Conservation (phyloP, 2,888 invertebrate species). For the Oscheius sp. region DNA sequence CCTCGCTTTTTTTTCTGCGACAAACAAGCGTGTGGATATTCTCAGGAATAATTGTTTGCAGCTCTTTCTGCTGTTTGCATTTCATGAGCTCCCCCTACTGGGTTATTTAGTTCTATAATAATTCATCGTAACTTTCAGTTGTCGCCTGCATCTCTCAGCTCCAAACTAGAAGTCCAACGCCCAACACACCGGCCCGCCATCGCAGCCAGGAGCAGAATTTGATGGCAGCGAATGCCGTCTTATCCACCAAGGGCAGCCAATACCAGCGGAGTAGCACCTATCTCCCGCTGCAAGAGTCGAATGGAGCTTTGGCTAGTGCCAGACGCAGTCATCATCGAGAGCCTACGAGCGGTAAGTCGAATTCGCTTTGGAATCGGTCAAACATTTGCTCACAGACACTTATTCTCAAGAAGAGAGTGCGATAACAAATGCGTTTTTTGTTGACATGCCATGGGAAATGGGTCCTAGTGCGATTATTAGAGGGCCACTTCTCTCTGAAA, state of each 20-base stretch:
- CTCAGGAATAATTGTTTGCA: no score
- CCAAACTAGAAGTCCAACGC: constrained; percentile 7
- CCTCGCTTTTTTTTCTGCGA: background rate
- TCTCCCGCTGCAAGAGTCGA: constrained; percentile 11
- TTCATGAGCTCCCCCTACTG: constrained; percentile 5
- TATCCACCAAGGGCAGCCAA: background rate
- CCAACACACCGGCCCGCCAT: background rate
- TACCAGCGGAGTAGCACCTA: constrained; percentile 11
- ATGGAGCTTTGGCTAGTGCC: constrained; percentile 5
- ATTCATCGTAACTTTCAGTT: background rate
- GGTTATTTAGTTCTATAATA: background rate
- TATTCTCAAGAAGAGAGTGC: no score
- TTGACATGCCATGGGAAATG: no score
- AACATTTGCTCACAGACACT: no score
- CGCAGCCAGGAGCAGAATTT: background rate
- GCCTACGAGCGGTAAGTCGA: background rate
- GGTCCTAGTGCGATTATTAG: no score
- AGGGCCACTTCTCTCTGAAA: no score
- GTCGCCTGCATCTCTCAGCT: constrained; percentile 7
- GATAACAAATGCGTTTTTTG: no score
- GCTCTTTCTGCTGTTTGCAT: constrained; percentile 13
- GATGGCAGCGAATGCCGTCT: background rate
- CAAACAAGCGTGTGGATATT: no score
- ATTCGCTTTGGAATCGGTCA: no score
- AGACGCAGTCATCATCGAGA: constrained; percentile 25